Conservation (phyloP, 1,140 invertebrate genomes). For the Diorhabda carinulata region DNA sequence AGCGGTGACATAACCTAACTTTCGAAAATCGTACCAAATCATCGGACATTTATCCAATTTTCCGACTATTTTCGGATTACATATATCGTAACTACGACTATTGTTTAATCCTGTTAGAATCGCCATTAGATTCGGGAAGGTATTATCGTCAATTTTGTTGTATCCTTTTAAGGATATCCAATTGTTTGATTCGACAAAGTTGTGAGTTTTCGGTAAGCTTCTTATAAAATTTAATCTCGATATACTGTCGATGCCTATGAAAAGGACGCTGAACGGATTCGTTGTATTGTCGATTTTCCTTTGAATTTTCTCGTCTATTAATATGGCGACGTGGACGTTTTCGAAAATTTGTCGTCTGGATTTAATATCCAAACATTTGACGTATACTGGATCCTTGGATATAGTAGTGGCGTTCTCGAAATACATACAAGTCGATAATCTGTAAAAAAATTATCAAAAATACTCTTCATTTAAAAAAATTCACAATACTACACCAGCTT, state of each 20-base stretch:
- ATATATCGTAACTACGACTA: constrained; percentile 50
- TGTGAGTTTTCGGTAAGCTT: constrained; percentile 69
- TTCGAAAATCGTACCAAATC: constrained; percentile 59
- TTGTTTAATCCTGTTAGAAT: constrained; percentile 59
- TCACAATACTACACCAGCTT: no score
- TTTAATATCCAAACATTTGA: constrained; percentile 46
- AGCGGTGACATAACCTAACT: constrained; percentile 59
- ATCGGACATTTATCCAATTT: constrained; percentile 57
- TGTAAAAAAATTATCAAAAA: constrained; percentile 17
- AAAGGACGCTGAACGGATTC: constrained; percentile 57
- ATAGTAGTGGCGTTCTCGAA: constrained; percentile 47
- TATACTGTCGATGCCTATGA: constrained; percentile 78
- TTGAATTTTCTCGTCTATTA: constrained; percentile 36
- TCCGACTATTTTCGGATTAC: constrained; percentile 50
- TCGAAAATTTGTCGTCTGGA: constrained; percentile 47
- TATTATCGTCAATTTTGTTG: constrained; percentile 72
- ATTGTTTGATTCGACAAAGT: constrained; percentile 52
- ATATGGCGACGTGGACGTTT: constrained; percentile 51
- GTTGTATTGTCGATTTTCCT: constrained; percentile 17
- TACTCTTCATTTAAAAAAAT: no score
- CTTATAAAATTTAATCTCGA: constrained; percentile 72
- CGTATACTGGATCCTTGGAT: constrained; percentile 47
- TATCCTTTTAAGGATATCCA: constrained; percentile 58
- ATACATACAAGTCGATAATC: constrained; percentile 45
- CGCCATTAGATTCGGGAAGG: constrained; percentile 78